phyloP scores from a whole-genome alignment of 2,888 invertebrate genomes.

The Mesorhabditis sp. region DNA sequence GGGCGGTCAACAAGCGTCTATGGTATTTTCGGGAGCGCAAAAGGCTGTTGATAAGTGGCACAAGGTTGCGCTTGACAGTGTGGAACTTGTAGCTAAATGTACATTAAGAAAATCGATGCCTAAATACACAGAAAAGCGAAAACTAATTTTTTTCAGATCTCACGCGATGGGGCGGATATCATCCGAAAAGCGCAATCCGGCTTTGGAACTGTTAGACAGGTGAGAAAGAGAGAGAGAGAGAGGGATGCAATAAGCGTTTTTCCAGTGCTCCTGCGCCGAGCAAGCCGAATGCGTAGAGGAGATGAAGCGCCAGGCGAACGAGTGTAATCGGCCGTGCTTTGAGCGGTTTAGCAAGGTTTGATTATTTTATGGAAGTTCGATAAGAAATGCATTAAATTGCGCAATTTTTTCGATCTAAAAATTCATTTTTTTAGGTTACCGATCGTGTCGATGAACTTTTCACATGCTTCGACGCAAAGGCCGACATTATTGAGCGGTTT shows the following conservation, averaged over 20 bases:
- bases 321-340: slow-evolving; percentile 50
- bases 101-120: background rate
- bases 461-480: slow-evolving; percentile 46
- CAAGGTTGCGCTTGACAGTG: too few relatives aligned
- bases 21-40: too few relatives aligned
- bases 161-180: background rate
- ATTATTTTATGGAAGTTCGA: background rate
- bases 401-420: background rate
- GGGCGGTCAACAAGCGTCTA: too few relatives aligned
- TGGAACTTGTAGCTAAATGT: too few relatives aligned
- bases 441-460: slow-evolving; percentile 42
- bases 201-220: slow-evolving; percentile 2
- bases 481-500: slow-evolving; percentile 44
- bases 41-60: too few relatives aligned
- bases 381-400: background rate
- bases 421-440: slow-evolving; percentile 33
- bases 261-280: slow-evolving; percentile 52
- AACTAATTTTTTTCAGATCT: background rate
- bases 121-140: background rate
- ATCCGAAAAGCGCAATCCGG: background rate
- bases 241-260: slow-evolving; percentile 27
- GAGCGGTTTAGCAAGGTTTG: slow-evolving; percentile 37
- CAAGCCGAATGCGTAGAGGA: slow-evolving; percentile 48
- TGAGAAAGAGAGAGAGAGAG: background rate
- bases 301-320: slow-evolving; percentile 49